Base-by-base conservation (phyloP, 2,113 vertebrate species). In the Ammodytes dubius region DNA sequence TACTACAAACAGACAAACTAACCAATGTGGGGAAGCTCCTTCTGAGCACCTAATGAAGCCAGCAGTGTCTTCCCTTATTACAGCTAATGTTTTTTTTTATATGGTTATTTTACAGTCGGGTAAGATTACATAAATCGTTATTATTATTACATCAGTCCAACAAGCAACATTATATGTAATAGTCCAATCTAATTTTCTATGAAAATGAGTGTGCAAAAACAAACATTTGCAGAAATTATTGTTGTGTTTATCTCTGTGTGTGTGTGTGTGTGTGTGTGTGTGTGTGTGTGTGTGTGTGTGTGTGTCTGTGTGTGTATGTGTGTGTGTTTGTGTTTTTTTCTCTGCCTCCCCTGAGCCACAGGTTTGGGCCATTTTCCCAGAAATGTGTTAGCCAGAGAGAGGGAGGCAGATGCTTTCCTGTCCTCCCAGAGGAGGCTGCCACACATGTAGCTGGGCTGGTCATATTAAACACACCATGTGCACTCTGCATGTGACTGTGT, bases 391-490 rank as follows among this genome's bases (percentile, higher is more conserved):
- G 67, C 86, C 83, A 87, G 90, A 83, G 78, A 83, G 87, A 89
- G 88, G 84, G 83, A 81, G 90, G 89, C 94, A 95, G 93, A 94
- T 93, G 94, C 89, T 91, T 81, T 90, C 86, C 91, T 91, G 83
- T 90, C 74, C 87, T 93, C 94, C 90, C 94, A 91, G 85, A 93
- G 92, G 93, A 92, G 78, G 75, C 58, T 56, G 77, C 66, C 54
- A 87, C 92, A 93, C 91, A 93, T 95, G 93, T 87, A 82, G 85
- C 81, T 84, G 47, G 83, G 88, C 94, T 89, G 93, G 94, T 95
- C 93, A 91, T 91, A 94, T 95, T 94, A 95, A 88, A 91, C 93
- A 93, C 94, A 94, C 94, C 94, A 94, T 94, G 93, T 95, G 92
- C 92, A 82, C 87, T 37, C 83, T 84, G 90, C 87, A 90, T 91